Evolutionary conservation across 2,888 invertebrate genomes (phyloP).

Genomic region (Callyntrura sp.): DNA sequence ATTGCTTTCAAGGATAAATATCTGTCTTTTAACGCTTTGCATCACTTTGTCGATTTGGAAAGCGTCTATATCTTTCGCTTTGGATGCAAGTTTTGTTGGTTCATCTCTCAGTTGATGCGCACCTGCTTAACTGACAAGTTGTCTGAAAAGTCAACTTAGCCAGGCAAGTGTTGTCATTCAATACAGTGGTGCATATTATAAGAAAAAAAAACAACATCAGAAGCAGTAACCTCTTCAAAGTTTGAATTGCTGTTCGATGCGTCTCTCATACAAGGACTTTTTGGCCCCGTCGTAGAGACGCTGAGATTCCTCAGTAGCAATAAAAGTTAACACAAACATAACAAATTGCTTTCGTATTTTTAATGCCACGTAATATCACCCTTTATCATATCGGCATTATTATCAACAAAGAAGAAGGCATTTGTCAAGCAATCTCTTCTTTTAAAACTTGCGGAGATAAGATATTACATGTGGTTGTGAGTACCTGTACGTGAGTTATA

Average conservation of each 20-base stretch:
- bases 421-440: background rate
- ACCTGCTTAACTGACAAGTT: slow-evolving; percentile 41
- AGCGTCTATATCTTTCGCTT: slow-evolving; percentile 4
- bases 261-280: background rate
- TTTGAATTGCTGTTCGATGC: slow-evolving; percentile 6
- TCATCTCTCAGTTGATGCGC: background rate
- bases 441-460: slow-evolving; percentile 22
- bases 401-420: background rate
- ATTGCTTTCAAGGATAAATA: background rate
- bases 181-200: background rate
- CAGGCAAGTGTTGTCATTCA: slow-evolving; percentile 17
- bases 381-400: slow-evolving; percentile 43
- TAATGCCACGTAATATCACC: slow-evolving; percentile 34
- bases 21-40: slow-evolving; percentile 14
- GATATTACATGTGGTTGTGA: background rate
- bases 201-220: background rate
- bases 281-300: slow-evolving; percentile 14
- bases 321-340: slow-evolving; percentile 54
- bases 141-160: slow-evolving; percentile 44
- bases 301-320: slow-evolving; percentile 13
- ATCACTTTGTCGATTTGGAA: background rate
- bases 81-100: background rate
- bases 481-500: background rate
- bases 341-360: slow-evolving; percentile 42
- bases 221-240: background rate